These are phyloP conservation scores for Venturia canescens DNA, from an alignment of 1,140 invertebrate species.

Conservation along the genomic window DNA sequence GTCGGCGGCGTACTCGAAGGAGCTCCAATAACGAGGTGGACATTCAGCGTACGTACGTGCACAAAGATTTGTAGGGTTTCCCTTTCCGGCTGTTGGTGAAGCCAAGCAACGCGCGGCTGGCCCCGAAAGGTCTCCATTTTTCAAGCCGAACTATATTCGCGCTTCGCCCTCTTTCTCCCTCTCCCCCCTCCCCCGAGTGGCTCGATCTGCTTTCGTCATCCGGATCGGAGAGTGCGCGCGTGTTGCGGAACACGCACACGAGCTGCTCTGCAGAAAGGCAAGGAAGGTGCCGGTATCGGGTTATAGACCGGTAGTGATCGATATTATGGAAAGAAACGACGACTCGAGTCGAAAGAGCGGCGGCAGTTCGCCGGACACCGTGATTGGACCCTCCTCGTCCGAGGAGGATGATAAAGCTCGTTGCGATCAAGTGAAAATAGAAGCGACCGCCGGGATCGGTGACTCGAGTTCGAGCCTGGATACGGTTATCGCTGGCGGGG, in stretches of 20 bases:
- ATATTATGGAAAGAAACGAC: constrained; percentile 66
- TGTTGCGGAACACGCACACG: background rate
- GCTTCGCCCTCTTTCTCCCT: constrained; percentile 14
- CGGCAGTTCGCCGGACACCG: constrained; percentile 67
- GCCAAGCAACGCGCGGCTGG: constrained; percentile 41
- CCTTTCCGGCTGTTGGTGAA: constrained; percentile 41
- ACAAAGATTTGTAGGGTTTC: constrained; percentile 32
- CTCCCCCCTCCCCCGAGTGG: constrained; percentile 1
- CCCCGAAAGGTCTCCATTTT: constrained; percentile 1
- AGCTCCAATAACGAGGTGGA: background rate
- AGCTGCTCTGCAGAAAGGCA: background rate
- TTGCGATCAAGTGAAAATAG: background rate
- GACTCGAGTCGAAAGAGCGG: constrained; percentile 60
- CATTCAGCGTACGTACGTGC: background rate
- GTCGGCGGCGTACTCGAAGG: background rate
- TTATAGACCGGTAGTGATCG: constrained; percentile 22
- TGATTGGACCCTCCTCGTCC: constrained; percentile 65
- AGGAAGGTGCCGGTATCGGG: background rate
- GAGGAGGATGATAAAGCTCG: constrained; percentile 61
- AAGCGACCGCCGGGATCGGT: constrained; percentile 53
- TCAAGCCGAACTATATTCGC: background rate
- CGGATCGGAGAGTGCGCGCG: background rate
- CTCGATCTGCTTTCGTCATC: constrained; percentile 5
- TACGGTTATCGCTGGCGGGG: constrained; percentile 53
- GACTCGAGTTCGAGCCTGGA: constrained; percentile 71